Conservation (phyloP, 2,888 invertebrate species). For the Zeuzera pyrina region DNA sequence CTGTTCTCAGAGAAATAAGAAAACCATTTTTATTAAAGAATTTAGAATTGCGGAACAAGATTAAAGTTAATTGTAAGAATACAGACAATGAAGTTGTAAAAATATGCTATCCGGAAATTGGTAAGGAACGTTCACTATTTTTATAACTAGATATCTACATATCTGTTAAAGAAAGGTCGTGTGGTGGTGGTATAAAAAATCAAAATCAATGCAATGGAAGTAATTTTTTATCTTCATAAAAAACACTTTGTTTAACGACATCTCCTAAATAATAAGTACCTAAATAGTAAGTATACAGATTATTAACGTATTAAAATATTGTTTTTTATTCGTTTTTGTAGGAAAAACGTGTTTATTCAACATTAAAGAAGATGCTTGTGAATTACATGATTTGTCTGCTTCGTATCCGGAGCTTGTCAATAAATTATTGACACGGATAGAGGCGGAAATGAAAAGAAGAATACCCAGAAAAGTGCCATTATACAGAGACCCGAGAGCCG, state of each 20-base stretch:
- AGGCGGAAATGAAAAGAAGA: conserved; percentile 29
- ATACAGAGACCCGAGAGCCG: conserved; percentile 35
- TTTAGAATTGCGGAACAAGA: conserved; percentile 24
- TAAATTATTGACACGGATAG: conserved; percentile 24
- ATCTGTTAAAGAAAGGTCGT: neutral
- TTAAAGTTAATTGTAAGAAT: conserved; percentile 29
- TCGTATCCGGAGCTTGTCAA: conserved; percentile 29
- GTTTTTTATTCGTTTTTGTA: too few relatives aligned
- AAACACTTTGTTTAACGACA: too few relatives aligned
- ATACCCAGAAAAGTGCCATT: conserved; percentile 32
- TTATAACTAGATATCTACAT: too few relatives aligned
- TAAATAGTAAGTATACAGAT: too few relatives aligned
- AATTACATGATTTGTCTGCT: conserved; percentile 35
- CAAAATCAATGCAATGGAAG: too few relatives aligned
- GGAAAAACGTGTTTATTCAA: conserved; percentile 43
- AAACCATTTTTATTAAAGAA: conserved; percentile 23
- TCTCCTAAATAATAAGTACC: too few relatives aligned
- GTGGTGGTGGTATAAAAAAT: too few relatives aligned
- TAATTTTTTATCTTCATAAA: too few relatives aligned
- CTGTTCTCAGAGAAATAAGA: conserved; percentile 27
- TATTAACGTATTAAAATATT: too few relatives aligned
- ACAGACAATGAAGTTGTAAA: conserved; percentile 7
- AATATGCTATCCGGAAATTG: conserved; percentile 36
- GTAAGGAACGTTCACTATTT: conserved; percentile 23
- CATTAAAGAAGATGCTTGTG: conserved; percentile 51